These are phyloP conservation scores for Bergia puertoricense DNA, from an alignment of 92 coral and sea anemone genomes.

Conservation along the genomic window DNA sequence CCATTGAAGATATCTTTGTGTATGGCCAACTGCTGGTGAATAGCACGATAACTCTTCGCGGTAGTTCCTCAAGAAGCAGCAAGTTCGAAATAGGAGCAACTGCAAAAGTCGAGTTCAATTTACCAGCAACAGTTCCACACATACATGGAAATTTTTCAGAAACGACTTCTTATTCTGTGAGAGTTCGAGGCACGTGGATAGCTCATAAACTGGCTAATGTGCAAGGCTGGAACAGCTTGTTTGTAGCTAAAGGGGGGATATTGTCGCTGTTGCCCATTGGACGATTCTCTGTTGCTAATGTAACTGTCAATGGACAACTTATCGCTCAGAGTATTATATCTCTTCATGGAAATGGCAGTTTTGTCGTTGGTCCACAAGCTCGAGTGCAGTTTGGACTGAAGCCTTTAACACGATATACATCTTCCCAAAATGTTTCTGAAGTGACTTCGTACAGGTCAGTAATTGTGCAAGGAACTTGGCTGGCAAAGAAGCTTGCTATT, in stretches of 20 bases:
- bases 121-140: conserved; percentile 31
- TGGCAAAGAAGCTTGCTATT: conserved; percentile 62
- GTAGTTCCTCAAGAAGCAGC: conserved; percentile 60
- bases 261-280: conserved; percentile 61
- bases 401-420: conserved; percentile 3
- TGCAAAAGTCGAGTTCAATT: conserved; percentile 59
- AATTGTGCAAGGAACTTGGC: conserved; percentile 65
- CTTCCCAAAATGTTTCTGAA: conserved; percentile 20
- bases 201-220: conserved; percentile 58
- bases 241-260: conserved; percentile 55
- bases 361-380: conserved; percentile 61
- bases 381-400: conserved; percentile 54
- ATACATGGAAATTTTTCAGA: neutral
- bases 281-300: conserved; percentile 50
- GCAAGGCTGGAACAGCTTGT: conserved; percentile 65
- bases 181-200: conserved; percentile 29
- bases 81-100: conserved; percentile 54
- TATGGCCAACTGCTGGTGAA: conserved; percentile 64
- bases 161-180: conserved; percentile 10
- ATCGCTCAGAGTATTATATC: conserved; percentile 64
- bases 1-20: conserved; percentile 54
- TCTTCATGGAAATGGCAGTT: conserved; percentile 62
- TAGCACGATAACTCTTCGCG: conserved; percentile 65
- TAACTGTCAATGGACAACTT: conserved; percentile 66
- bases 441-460: conserved; percentile 43